These are phyloP conservation scores for Amphipyra tragopoginis DNA, from an alignment of 2,888 invertebrate genomes.

Conservation along the genomic window DNA sequence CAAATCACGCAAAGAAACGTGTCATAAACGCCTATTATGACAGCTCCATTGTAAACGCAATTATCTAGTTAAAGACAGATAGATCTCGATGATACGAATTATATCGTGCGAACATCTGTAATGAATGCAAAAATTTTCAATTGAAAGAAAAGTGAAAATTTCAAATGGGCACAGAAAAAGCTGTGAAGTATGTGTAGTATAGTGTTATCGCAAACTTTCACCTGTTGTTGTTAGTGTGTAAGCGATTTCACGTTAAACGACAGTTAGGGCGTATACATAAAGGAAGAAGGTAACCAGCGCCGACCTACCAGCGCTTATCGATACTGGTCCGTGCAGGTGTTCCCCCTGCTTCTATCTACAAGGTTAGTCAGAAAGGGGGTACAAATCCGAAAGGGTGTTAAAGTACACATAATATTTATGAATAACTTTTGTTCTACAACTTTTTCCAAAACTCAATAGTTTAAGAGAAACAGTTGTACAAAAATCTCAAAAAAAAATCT, in stretches of 20 bases:
- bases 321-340: no score
- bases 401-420: no score
- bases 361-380: no score
- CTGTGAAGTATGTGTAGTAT: conserved; percentile 27
- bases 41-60: conserved; percentile 50
- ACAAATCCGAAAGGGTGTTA: no score
- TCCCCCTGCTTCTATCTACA: no score
- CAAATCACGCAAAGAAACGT: conserved; percentile 38
- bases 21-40: conserved; percentile 30
- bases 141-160: conserved; percentile 74
- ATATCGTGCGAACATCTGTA: conserved; percentile 67
- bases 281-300: no score
- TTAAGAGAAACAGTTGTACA: no score
- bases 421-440: no score
- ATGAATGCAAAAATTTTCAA: conserved; percentile 60
- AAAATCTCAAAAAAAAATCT: no score
- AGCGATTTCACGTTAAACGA: conserved; percentile 12
- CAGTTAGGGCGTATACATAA: no score
- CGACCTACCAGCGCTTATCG: no score
- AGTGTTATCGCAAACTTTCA: conserved; percentile 41
- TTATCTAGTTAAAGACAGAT: conserved; percentile 62
- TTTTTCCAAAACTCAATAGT: no score
- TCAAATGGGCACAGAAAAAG: conserved; percentile 51
- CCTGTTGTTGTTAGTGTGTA: conserved; percentile 15
- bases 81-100: conserved; percentile 49